Base-by-base conservation (phyloP, 2,797 vertebrate genomes). In the Esox lucius region DNA sequence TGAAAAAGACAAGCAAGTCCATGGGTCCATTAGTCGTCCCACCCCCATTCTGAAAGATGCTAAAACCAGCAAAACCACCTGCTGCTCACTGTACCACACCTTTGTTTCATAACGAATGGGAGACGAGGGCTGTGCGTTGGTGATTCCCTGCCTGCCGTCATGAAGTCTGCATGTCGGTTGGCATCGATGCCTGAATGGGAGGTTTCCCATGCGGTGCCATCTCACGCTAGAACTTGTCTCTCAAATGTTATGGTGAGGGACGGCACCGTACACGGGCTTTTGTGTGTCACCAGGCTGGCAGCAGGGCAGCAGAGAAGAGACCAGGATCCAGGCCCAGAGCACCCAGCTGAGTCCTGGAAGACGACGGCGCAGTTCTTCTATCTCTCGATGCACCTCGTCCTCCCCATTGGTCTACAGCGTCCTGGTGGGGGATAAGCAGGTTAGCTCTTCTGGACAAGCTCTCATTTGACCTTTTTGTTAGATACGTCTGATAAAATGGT, bases 351-450 rank as follows among this genome's bases (percentile, higher is more conserved):
- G 76, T 33, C 48, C 76, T 4, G 74, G 62, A 26, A 77, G 75
- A 62, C 75, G 49, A 0, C 74, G 66, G 19, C 75, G 68, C 0
- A 72, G 59, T 24, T 71, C 83, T 11, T 81, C 83, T 3, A 76
- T 42, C 15, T 75, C 83, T 62, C 75, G 76, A 8, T 15, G 15
- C 1, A 73, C 75, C 12, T 35, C 51, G 1, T 74, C 89, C 7
- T 81, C 89, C 7, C 78, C 90, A 2, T 48, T 91, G 73, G 91
- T 93, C 22, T 92, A 93, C 84, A 92, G 90, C 69, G 28, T 95
- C 68, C 76, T 88, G 68, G 91, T 94, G 79, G 92, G 92, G 65
- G 87, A 92, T 71, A 75, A 56, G 35, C 81, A 85, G 90, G 92
- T 89, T 12, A 13, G 12, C 42, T 13, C 42, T 13, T 46, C 42